Evolutionary conservation across 2,888 invertebrate genomes (phyloP).

Genomic region (Hesperia comma): DNA sequence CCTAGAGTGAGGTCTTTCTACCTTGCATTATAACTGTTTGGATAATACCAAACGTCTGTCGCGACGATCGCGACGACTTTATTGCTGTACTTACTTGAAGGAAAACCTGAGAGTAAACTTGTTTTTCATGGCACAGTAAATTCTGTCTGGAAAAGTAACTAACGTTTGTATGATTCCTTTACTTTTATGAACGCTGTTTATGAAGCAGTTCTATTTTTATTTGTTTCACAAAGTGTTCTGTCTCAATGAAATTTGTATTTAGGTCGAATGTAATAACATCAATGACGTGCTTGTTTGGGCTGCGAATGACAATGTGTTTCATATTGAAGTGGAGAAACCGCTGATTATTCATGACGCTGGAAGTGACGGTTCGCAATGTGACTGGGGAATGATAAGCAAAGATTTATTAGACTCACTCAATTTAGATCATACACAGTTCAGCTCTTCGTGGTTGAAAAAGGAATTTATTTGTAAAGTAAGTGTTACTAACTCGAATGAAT

Average conservation of each 20-base stretch:
- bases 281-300: conserved; percentile 68
- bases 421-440: conserved; percentile 65
- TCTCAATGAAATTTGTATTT: conserved; percentile 21
- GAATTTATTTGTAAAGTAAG: conserved; percentile 69
- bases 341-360: conserved; percentile 53
- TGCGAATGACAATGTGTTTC: conserved; percentile 65
- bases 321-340: conserved; percentile 66
- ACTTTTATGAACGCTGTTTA: neutral
- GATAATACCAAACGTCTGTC: neutral
- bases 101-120: conserved; percentile 20
- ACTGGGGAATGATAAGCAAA: conserved; percentile 54
- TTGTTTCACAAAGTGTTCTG: neutral
- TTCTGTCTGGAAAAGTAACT: conserved; percentile 8
- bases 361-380: conserved; percentile 48
- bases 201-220: conserved; percentile 20
- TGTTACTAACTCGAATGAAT: neutral
- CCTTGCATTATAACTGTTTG: no score
- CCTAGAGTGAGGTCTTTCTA: no score
- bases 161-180: neutral
- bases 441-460: conserved; percentile 69
- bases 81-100: conserved; percentile 27
- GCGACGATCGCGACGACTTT: conserved; percentile 34
- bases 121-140: conserved; percentile 16
- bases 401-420: conserved; percentile 52
- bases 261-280: conserved; percentile 61